phyloP scores from a whole-genome alignment of 2,888 invertebrate species.

The Sinelater perroti region DNA sequence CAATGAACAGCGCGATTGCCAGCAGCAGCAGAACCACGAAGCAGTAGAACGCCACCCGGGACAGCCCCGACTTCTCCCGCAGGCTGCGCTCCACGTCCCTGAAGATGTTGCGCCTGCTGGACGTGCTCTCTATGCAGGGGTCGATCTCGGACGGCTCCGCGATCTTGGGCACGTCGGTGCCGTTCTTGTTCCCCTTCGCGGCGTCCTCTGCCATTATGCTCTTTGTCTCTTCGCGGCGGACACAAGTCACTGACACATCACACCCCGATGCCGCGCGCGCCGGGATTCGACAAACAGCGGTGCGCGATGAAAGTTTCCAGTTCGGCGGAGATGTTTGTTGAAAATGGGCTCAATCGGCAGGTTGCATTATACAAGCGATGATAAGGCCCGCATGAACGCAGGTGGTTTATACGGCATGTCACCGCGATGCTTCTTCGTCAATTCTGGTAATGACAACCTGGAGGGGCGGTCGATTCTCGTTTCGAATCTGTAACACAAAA shows the following conservation, averaged over 20 bases:
- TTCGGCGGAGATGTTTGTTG: slow-evolving; percentile 4
- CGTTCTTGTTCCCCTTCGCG: slow-evolving; percentile 36
- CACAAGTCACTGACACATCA: too few species aligned
- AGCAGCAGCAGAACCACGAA: slow-evolving; percentile 48
- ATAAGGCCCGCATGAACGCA: slow-evolving; percentile 11
- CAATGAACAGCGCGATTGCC: slow-evolving; percentile 59
- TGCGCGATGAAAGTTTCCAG: background rate
- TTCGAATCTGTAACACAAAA: too few species aligned
- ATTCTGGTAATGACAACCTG: too few species aligned
- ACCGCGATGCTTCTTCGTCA: too few species aligned
- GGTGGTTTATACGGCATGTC: slow-evolving; percentile 17
- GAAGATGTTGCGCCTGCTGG: slow-evolving; percentile 37
- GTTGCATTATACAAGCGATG: background rate
- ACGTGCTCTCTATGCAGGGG: slow-evolving; percentile 50
- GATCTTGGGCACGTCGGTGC: slow-evolving; percentile 38
- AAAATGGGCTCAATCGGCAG: slow-evolving; percentile 9
- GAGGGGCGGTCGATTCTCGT: too few species aligned
- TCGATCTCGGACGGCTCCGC: slow-evolving; percentile 48
- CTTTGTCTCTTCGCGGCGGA: too few species aligned
- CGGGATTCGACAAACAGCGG: background rate
- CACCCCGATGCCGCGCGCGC: background rate
- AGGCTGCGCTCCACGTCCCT: slow-evolving; percentile 45
- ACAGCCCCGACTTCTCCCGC: slow-evolving; percentile 51
- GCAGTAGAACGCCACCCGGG: slow-evolving; percentile 48
- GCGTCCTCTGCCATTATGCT: slow-evolving; percentile 36